Evolutionary conservation across 2,797 vertebrate species (phyloP).

Genomic region (Tragelaphus eurycerus): DNA sequence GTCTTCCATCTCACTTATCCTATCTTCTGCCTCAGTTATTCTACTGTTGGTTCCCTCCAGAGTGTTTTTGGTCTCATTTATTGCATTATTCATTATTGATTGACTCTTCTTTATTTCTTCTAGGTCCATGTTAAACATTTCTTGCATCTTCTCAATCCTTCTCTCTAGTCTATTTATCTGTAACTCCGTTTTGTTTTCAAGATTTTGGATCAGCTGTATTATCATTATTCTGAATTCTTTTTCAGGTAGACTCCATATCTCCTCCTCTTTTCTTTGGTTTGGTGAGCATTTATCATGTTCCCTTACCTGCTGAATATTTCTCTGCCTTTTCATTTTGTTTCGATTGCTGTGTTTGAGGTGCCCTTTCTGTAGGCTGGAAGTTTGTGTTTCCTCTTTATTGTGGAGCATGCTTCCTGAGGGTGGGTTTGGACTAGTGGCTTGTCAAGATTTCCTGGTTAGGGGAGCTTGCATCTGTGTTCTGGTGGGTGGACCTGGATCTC

Average conservation of each 20-base stretch:
- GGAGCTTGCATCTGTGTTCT: not conserved
- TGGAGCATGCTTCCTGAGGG: not conserved
- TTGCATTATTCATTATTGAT: not conserved
- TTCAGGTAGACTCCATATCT: not conserved
- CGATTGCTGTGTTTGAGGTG: not conserved
- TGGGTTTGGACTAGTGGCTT: not conserved
- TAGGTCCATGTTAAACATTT: not conserved
- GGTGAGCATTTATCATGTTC: not conserved
- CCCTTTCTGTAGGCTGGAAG: not conserved
- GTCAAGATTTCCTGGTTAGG: not conserved
- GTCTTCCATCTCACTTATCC: not conserved
- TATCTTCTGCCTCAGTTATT: not conserved
- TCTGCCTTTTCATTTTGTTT: not conserved
- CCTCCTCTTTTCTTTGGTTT: not conserved
- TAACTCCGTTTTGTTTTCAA: not conserved
- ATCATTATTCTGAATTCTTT: not conserved
- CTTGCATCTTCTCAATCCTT: not conserved
- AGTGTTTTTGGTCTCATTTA: not conserved
- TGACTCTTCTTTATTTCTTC: not conserved
- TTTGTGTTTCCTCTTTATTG: not conserved
- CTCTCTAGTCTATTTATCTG: not conserved
- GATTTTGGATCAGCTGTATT: not conserved
- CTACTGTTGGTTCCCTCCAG: not conserved
- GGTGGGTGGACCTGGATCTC: not conserved
- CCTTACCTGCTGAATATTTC: not conserved